Evolutionary conservation across 2,797 vertebrate species (phyloP).

Genomic region (Mormyrus proboscirostris): DNA sequence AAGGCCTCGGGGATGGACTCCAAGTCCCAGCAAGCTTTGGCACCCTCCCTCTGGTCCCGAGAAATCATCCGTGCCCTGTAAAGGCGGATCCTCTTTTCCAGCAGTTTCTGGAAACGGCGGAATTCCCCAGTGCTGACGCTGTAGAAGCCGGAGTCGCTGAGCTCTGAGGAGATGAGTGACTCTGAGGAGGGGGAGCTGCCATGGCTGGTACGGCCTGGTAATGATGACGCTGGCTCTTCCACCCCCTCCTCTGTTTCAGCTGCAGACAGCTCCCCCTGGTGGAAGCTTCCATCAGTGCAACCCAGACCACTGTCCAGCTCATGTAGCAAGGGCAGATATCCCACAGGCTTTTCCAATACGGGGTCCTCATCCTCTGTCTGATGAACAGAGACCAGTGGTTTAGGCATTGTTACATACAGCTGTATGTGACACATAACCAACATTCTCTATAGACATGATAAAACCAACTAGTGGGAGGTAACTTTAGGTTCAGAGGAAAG

Average conservation of each 20-base stretch:
- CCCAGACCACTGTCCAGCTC: conserved; percentile 54
- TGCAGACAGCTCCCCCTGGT: conserved; percentile 46
- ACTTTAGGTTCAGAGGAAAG: background rate
- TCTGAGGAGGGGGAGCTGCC: conserved; percentile 41
- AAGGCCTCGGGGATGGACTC: conserved; percentile 59
- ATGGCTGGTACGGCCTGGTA: conserved; percentile 46
- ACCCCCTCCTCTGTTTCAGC: conserved; percentile 44
- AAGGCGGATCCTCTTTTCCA: conserved; percentile 35
- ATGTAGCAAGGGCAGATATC: conserved; percentile 48
- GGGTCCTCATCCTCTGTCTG: conserved; percentile 44
- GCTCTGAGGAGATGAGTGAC: conserved; percentile 52
- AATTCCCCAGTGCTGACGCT: conserved; percentile 54
- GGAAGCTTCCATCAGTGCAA: conserved; percentile 46
- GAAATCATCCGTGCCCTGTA: conserved; percentile 36
- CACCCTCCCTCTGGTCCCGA: conserved; percentile 34
- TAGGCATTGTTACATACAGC: background rate
- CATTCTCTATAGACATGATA: background rate
- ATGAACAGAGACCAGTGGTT: background rate
- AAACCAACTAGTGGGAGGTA: background rate
- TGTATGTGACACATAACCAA: background rate
- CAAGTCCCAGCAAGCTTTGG: conserved; percentile 58
- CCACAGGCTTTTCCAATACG: conserved; percentile 39
- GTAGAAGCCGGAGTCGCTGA: conserved; percentile 57
- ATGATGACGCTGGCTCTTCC: conserved; percentile 37
- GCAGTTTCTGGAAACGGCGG: conserved; percentile 51